phyloP scores from a whole-genome alignment of 2,113 vertebrate genomes.

The Catagonus wagneri region DNA sequence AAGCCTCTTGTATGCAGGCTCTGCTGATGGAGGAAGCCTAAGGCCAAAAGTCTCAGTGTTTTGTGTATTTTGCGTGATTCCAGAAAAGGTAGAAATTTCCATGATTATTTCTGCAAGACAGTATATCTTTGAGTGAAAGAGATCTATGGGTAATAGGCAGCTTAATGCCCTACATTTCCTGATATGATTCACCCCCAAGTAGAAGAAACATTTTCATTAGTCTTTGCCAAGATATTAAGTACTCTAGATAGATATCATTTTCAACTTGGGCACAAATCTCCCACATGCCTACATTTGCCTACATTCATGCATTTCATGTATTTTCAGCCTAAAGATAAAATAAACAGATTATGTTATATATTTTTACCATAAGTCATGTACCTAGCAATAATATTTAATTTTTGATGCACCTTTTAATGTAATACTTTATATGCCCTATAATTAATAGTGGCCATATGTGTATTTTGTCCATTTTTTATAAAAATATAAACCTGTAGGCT shows the following conservation, averaged over 20 bases:
- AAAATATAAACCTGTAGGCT: neutral
- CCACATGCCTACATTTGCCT: neutral
- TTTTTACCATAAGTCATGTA: neutral
- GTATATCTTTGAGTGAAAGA: neutral
- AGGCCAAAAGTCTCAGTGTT: neutral
- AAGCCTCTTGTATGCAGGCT: neutral
- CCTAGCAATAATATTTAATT: slow-evolving; percentile 8
- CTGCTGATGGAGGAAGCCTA: neutral
- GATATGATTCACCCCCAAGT: neutral
- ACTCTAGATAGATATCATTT: neutral
- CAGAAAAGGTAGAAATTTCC: neutral
- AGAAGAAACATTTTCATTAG: neutral
- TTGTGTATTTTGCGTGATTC: neutral
- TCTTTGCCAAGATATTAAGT: neutral
- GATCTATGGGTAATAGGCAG: neutral
- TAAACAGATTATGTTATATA: neutral
- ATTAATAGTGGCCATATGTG: neutral
- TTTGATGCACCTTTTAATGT: neutral
- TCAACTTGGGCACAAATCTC: neutral
- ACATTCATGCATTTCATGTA: neutral
- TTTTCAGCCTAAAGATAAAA: slow-evolving; percentile 47
- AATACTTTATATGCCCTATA: neutral
- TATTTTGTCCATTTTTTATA: slow-evolving; percentile 45
- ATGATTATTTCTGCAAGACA: neutral
- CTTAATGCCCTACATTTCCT: neutral